Evolutionary conservation across 1,140 invertebrate species (phyloP).

Genomic region (Formica exsecta): DNA sequence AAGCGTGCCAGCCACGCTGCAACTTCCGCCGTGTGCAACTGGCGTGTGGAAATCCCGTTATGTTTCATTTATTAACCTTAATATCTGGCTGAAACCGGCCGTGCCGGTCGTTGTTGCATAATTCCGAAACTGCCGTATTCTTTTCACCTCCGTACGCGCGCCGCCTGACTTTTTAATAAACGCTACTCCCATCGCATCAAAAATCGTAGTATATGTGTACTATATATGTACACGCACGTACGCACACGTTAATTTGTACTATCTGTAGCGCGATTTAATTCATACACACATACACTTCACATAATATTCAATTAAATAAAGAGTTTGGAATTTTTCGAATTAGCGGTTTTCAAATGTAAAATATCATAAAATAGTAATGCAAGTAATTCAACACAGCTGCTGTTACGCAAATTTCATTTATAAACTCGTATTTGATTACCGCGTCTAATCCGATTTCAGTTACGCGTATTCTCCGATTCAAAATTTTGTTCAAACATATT

Average conservation of each 20-base stretch:
- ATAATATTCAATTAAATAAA: conserved; percentile 22
- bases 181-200: conserved; percentile 1
- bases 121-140: conserved; percentile 33
- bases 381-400: conserved; percentile 27
- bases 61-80: conserved; percentile 63
- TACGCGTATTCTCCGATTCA: neutral
- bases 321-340: conserved; percentile 17
- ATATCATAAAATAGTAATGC: conserved; percentile 24
- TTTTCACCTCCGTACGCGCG: conserved; percentile 20
- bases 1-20: conserved; percentile 13
- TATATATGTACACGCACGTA: neutral
- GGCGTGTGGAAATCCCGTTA: conserved; percentile 60
- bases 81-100: conserved; percentile 55
- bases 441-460: neutral
- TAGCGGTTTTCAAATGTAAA: conserved; percentile 13
- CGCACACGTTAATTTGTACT: conserved; percentile 27
- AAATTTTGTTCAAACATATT: neutral
- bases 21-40: conserved; percentile 59
- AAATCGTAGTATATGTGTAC: neutral
- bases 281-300: neutral
- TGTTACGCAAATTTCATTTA: conserved; percentile 37
- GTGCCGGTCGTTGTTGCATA: conserved; percentile 46
- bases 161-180: conserved; percentile 56
- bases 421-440: conserved; percentile 19
- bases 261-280: conserved; percentile 9